Evolutionary conservation across 1,140 invertebrate species (phyloP).

Genomic region (Bombus polaris): DNA sequence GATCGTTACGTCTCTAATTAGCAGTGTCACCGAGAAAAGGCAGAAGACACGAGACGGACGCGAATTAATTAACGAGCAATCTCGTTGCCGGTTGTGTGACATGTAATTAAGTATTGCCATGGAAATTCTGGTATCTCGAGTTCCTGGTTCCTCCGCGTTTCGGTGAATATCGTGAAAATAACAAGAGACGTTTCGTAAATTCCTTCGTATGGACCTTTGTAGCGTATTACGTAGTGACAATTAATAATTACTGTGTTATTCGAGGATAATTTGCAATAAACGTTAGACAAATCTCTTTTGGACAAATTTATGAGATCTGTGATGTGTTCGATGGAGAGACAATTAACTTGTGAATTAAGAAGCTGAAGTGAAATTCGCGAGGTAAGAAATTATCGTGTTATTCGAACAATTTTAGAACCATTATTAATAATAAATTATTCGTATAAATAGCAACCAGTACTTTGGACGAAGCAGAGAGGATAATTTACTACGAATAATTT

Average conservation of each 20-base stretch:
- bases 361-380: neutral
- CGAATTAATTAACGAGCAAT: slow-evolving; percentile 59
- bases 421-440: too few relatives aligned
- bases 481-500: too few relatives aligned
- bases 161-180: neutral
- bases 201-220: neutral
- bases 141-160: neutral
- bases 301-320: too few relatives aligned
- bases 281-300: neutral
- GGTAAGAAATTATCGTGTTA: neutral
- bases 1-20: slow-evolving; percentile 46
- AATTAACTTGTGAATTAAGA: neutral
- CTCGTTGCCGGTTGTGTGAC: neutral
- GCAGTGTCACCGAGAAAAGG: slow-evolving; percentile 15
- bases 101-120: slow-evolving; percentile 45
- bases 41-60: slow-evolving; percentile 17
- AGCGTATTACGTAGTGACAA: neutral
- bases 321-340: too few relatives aligned
- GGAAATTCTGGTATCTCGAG: neutral
- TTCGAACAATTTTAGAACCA: neutral
- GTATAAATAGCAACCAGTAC: too few relatives aligned
- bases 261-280: neutral
- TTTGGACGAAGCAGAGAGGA: too few relatives aligned
- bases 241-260: neutral
- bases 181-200: neutral